phyloP scores from a whole-genome alignment of 2,113 vertebrate species.

The Tenebrosternarchus preto region DNA sequence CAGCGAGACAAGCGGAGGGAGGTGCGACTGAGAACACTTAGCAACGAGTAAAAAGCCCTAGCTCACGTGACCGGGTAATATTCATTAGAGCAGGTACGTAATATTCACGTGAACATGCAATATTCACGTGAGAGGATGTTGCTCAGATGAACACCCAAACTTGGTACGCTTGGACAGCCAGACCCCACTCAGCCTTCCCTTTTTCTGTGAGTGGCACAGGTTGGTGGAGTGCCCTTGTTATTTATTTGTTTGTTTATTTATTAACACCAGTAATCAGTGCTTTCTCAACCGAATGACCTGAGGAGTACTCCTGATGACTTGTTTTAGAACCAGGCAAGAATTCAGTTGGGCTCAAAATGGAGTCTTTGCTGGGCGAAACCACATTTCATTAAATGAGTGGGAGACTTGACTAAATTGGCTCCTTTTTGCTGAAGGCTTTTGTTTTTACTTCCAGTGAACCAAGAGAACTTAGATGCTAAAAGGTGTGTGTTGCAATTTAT shows the following conservation, averaged over 20 bases:
- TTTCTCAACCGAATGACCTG: not conserved
- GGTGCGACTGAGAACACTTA: conserved; percentile 41
- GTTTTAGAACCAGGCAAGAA: conserved; percentile 31
- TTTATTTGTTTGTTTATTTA: not conserved
- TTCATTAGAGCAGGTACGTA: no score
- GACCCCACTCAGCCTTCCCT: not conserved
- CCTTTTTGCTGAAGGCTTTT: conserved; percentile 17
- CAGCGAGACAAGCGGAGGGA: conserved; percentile 49
- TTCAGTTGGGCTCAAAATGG: conserved; percentile 31
- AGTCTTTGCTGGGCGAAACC: conserved; percentile 24
- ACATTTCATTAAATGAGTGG: conserved; percentile 46
- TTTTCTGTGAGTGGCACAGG: not conserved
- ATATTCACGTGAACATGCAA: no score
- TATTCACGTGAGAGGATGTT: no score
- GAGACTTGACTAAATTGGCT: conserved; percentile 21
- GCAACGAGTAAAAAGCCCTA: conserved; percentile 15
- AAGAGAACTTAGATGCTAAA: no score
- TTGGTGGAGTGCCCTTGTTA: not conserved
- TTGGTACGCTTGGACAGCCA: conserved; percentile 2
- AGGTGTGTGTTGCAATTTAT: no score
- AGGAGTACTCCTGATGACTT: conserved; percentile 6
- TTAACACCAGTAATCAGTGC: conserved; percentile 6
- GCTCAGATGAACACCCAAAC: no score
- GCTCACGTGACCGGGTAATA: conserved; percentile 42
- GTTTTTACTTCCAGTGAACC: not conserved